Conservation (phyloP, 2,113 vertebrate species). For the Mesembrinibis cayennensis region DNA sequence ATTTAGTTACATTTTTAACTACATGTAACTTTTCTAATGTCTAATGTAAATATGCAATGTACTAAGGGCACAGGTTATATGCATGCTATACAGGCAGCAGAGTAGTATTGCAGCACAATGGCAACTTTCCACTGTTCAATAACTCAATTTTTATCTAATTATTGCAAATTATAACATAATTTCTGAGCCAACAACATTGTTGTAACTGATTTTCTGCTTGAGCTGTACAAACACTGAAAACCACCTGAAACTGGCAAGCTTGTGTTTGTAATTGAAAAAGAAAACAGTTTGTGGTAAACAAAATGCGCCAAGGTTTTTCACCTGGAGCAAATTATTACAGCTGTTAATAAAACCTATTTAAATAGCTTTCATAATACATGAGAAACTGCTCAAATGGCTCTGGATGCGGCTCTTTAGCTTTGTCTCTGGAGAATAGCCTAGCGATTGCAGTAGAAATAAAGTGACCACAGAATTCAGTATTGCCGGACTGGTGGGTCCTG, state of each 20-base stretch:
- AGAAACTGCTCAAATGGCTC: constrained; percentile 44
- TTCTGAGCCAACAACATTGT: constrained; percentile 17
- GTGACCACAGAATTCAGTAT: neutral
- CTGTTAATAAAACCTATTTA: constrained; percentile 29
- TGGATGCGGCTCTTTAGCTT: neutral
- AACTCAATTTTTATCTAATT: constrained; percentile 53
- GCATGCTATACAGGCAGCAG: neutral
- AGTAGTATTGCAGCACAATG: neutral
- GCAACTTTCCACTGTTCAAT: constrained; percentile 1
- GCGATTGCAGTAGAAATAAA: neutral
- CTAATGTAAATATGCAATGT: neutral
- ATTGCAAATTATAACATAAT: constrained; percentile 13
- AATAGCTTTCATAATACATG: constrained; percentile 7
- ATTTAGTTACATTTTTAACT: neutral
- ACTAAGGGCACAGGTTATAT: neutral
- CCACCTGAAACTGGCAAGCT: constrained; percentile 21
- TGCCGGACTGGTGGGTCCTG: neutral
- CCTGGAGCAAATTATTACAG: constrained; percentile 43
- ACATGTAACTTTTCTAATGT: neutral
- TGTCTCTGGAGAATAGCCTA: neutral
- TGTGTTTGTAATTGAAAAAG: neutral
- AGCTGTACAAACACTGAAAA: constrained; percentile 29
- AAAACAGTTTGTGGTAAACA: neutral
- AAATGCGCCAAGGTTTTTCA: neutral
- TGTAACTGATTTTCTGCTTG: constrained; percentile 53